Base-by-base conservation (phyloP, 2,888 invertebrate genomes). In the Megaustenia siamemsis region DNA sequence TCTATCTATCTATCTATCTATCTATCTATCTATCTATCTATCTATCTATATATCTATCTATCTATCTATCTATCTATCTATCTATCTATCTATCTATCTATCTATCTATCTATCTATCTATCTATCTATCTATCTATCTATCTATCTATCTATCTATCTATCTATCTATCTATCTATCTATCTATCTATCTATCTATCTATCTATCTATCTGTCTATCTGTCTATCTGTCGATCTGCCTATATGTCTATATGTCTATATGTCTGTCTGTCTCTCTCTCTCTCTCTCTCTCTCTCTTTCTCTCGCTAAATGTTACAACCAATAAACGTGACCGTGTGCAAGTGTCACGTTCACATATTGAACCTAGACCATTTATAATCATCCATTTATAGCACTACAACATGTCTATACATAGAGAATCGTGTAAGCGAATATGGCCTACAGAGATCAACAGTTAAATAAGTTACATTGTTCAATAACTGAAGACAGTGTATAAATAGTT, bases 1-100 rank as follows among this genome's bases (percentile, higher is more conserved):
- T 75, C 24, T 75, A 75, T 75, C 24, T 75, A 75, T 75, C 24
- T 75, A 75, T 75, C 24, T 75, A 75, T 75, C 40, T 75, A 75
- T 75, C 21, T 21, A 75, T 75, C 75, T 75, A 45, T 75, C 75
- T 75, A 75, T 75, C 60, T 60, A 60, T 60, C 24, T n/a, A 60
- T 60, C 35, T 69, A 69, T 69, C 38, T 38, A 69, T 69, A 4
- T 69, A 38, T 35, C 38, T 69, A 69, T 69, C 35, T 69, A 69
- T 69, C 69, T 38, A 75, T 75, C 45, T 45, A 69, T 69, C 69
- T 69, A 28, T 69, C 69, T 69, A 69, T 69, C 69, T 69, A 69
- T 28, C 69, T 69, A 69, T 28, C 69, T 69, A 18, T 28, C 69
- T 18, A 69, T 28, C 69, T 28, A 8, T 18, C 69, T 69, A 69